Base-by-base conservation (phyloP, 2,888 invertebrate genomes). In the Strigamia transsilvanica region DNA sequence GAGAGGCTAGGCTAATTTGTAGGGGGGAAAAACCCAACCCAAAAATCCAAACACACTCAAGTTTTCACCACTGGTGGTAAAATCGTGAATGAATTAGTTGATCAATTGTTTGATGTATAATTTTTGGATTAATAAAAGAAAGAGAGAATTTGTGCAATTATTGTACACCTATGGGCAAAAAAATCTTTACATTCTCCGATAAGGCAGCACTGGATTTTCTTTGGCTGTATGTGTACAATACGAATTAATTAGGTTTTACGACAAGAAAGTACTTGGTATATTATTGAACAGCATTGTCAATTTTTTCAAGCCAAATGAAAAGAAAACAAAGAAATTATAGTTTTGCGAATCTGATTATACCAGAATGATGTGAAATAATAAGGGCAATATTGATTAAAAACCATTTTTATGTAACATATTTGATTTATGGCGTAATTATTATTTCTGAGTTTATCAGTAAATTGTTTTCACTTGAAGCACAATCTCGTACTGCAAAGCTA, bases 391-490 rank as follows among this genome's bases (percentile, higher is more conserved):
- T 56, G 56, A 56, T 56, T 56, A 56, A 56, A 56, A 56, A 56
- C 56, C 13, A 51, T 51, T 5, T 56, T 56, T 9, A 56, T 56
- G 56, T 9, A n/a, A 56, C 56, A 56, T 18, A 18, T 56, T 18
- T 56, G 56, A 56, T 56, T 56, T 56, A 56, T 56, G 56, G 18
- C 9, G 56, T 56, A 56, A 56, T 56, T 56, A 56, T 56, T 56
- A 56, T 56, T 56, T 56, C 56, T 56, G 21, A 56, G 56, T 18
- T 56, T 56, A 56, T 56, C 56, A 56, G 56, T 56, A 56, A 56
- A 56, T 56, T 56, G 56, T 56, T 18, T 46, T 56, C 56, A 56
- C 15, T 56, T 18, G 21, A 56, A 56, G 56, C 56, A 18, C 56
- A 56, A 56, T 56, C 56, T 6, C n/a, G n/a, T n/a, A 18, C 18